phyloP scores from a whole-genome alignment of 2,113 vertebrate genomes.

The Trematomus loennbergii region DNA sequence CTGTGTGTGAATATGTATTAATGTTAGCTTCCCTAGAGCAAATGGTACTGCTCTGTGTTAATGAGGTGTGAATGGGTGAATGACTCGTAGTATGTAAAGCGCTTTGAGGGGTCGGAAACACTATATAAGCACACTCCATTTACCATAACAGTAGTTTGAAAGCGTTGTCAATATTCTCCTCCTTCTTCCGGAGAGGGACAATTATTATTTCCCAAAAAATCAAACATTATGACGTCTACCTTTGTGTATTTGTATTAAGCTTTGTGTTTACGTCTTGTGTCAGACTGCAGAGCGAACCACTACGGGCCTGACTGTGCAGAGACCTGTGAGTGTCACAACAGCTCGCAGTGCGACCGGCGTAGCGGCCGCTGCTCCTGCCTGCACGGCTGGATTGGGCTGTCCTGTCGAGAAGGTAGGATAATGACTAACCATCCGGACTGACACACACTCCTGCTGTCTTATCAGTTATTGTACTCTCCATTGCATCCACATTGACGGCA shows the following conservation, averaged over 20 bases:
- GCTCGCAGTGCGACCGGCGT: slow-evolving; percentile 80
- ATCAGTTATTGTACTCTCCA: not conserved
- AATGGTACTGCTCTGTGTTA: no score
- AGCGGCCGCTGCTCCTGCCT: slow-evolving; percentile 90
- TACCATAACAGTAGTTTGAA: no score
- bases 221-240: not conserved
- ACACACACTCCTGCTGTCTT: not conserved
- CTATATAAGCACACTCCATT: no score
- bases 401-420: slow-evolving; percentile 87
- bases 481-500: not conserved
- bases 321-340: slow-evolving; percentile 86
- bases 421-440: not conserved
- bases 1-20: no score
- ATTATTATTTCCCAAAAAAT: not conserved
- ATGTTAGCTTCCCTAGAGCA: no score
- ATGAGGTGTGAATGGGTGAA: no score
- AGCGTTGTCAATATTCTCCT: no score
- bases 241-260: not conserved
- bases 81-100: no score
- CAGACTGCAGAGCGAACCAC: slow-evolving; percentile 84
- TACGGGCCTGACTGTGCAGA: slow-evolving; percentile 89
- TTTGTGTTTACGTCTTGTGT: not conserved
- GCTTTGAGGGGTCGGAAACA: no score
- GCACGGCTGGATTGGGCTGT: slow-evolving; percentile 83
- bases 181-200: no score